phyloP scores from a whole-genome alignment of 2,888 invertebrate genomes.

The Drosophila pegasa region DNA sequence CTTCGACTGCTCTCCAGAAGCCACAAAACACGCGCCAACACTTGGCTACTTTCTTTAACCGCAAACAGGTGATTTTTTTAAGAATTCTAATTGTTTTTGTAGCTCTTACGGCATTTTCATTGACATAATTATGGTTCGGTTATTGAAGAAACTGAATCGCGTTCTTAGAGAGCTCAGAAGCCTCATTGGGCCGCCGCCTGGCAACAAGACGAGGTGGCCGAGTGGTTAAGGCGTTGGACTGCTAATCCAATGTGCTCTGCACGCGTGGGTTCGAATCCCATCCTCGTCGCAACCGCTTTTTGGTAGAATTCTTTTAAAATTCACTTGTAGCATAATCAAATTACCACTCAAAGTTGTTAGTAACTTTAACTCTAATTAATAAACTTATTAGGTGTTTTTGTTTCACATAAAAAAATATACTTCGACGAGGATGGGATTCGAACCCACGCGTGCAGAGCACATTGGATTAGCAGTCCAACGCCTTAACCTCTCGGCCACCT shows the following conservation, averaged over 20 bases:
- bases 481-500: constrained; percentile 95
- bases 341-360: no score
- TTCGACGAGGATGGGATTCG: constrained; percentile 92
- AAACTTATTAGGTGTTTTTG: not conserved
- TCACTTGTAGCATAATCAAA: not conserved
- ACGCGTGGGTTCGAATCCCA: constrained; percentile 95
- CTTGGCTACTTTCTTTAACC: constrained; percentile 59
- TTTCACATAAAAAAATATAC: not conserved
- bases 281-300: constrained; percentile 87
- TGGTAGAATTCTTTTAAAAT: not conserved
- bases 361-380: not conserved
- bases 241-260: constrained; percentile 95
- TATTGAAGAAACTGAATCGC: constrained; percentile 5
- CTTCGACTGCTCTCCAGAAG: constrained; percentile 40
- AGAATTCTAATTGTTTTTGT: constrained; percentile 5
- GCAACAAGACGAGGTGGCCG: constrained; percentile 91
- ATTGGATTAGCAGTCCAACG: constrained; percentile 94
- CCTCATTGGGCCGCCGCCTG: constrained; percentile 28
- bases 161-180: constrained; percentile 37
- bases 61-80: constrained; percentile 25
- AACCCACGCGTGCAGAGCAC: constrained; percentile 94
- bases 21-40: constrained; percentile 50
- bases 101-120: constrained; percentile 41
- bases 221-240: constrained; percentile 95
- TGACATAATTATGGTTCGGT: constrained; percentile 56